phyloP scores from a whole-genome alignment of 2,113 vertebrate species.

The Chaetura pelagica region DNA sequence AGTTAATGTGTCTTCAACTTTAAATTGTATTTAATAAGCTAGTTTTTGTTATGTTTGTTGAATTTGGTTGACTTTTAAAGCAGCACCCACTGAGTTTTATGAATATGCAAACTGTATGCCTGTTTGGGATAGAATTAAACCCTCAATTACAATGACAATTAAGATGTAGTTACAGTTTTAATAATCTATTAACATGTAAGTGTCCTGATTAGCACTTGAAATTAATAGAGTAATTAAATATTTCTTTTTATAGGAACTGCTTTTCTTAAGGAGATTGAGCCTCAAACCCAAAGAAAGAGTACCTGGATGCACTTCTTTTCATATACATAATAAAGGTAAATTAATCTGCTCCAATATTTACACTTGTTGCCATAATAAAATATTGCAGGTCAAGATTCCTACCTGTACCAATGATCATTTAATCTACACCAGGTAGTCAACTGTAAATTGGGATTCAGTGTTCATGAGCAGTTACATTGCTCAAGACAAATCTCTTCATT shows the following conservation, averaged over 20 bases:
- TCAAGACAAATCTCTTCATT: background rate
- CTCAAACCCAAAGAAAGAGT: background rate
- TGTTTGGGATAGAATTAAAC: constrained; percentile 51
- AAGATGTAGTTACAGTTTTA: constrained; percentile 63
- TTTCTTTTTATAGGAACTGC: background rate
- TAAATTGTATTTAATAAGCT: constrained; percentile 63
- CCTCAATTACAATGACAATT: constrained; percentile 48
- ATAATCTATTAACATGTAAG: constrained; percentile 60
- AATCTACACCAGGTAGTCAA: background rate
- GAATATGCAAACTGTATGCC: constrained; percentile 60
- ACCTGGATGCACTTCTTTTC: background rate
- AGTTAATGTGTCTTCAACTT: constrained; percentile 36
- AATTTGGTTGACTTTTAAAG: constrained; percentile 53
- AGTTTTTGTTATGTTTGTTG: constrained; percentile 66
- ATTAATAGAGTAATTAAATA: constrained; percentile 27
- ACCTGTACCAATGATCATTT: background rate
- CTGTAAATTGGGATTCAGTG: background rate
- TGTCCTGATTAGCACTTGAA: constrained; percentile 43
- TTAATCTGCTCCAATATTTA: background rate
- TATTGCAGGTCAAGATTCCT: background rate
- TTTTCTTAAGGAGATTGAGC: background rate
- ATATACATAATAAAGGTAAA: background rate
- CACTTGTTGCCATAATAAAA: background rate
- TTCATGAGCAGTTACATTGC: background rate
- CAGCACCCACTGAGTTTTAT: constrained; percentile 53